Conservation (phyloP, 1,140 invertebrate species). For the Meteorus sp. region DNA sequence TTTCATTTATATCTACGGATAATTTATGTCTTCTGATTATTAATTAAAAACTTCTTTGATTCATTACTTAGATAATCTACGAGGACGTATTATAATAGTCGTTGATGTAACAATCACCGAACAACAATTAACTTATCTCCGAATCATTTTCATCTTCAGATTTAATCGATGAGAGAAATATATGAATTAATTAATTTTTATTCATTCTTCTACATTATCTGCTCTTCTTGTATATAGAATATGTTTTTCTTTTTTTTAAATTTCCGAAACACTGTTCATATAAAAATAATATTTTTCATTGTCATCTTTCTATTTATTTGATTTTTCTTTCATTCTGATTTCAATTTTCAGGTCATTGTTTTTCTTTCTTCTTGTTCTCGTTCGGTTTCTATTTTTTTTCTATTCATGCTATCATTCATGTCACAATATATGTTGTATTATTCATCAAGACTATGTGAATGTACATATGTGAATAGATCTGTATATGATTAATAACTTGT, state of each 20-base stretch:
- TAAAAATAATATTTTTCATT: constrained; percentile 40
- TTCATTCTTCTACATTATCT: constrained; percentile 1
- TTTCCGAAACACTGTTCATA: constrained; percentile 37
- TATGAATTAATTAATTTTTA: constrained; percentile 10
- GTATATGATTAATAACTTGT: background rate
- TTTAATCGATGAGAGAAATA: too few relatives aligned
- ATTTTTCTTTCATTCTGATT: constrained; percentile 15
- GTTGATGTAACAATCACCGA: too few relatives aligned
- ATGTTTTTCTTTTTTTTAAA: constrained; percentile 31
- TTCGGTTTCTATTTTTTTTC: constrained; percentile 7
- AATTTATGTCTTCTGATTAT: background rate
- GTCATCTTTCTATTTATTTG: constrained; percentile 21
- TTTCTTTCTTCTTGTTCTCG: background rate
- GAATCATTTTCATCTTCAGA: too few relatives aligned
- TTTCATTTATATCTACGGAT: background rate
- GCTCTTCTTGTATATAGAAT: constrained; percentile 37
- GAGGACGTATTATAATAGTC: constrained; percentile 1
- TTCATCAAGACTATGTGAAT: background rate
- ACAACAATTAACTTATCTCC: too few relatives aligned
- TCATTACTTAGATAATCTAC: too few relatives aligned
- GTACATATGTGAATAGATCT: too few relatives aligned
- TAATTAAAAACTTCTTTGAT: background rate
- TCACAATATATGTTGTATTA: background rate
- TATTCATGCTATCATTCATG: background rate
- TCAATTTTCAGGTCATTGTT: too few relatives aligned